A percentile compares a stretch with the other conserved stretches of the same genome.
phyloP scores from a whole-genome alignment of 1,140 invertebrate genomes.

The Scaptomyza hsui region DNA sequence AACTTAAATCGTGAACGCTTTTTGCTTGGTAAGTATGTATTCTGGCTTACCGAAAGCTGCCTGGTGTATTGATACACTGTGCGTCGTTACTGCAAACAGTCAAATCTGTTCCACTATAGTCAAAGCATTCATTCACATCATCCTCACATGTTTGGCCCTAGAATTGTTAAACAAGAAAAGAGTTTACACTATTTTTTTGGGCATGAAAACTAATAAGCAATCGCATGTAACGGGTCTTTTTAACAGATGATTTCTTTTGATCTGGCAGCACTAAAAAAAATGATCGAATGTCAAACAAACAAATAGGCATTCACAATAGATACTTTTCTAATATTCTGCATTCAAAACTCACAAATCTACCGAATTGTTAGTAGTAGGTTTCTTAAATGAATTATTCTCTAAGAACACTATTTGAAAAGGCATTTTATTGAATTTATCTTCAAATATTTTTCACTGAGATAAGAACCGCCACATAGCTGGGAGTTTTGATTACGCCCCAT shows the following conservation, averaged over 20 bases:
- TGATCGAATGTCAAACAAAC: no score
- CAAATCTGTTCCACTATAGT: slow-evolving; percentile 91
- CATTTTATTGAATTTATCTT: no score
- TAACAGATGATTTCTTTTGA: neutral
- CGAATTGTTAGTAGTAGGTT: no score
- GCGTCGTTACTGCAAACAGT: slow-evolving; percentile 95
- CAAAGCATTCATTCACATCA: slow-evolving; percentile 94
- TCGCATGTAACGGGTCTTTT: neutral
- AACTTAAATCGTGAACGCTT: neutral
- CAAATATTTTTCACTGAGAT: slow-evolving; percentile 1
- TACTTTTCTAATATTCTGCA: no score
- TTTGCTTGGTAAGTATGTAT: neutral
- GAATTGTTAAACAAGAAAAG: neutral
- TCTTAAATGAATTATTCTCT: no score
- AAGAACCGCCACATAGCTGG: neutral
- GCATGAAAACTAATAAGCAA: no score
- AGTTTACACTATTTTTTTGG: neutral
- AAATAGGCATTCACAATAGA: no score
- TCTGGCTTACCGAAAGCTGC: slow-evolving; percentile 88
- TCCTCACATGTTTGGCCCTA: slow-evolving; percentile 89
- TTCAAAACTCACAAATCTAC: no score
- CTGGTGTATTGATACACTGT: slow-evolving; percentile 91
- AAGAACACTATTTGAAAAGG: no score
- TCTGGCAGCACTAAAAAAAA: neutral
- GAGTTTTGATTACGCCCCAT: slow-evolving; percentile 52